A percentile compares a stretch with the other conserved stretches of the same genome.
Conservation (phyloP, 2,797 vertebrate genomes). For the Furcifer pardalis region DNA sequence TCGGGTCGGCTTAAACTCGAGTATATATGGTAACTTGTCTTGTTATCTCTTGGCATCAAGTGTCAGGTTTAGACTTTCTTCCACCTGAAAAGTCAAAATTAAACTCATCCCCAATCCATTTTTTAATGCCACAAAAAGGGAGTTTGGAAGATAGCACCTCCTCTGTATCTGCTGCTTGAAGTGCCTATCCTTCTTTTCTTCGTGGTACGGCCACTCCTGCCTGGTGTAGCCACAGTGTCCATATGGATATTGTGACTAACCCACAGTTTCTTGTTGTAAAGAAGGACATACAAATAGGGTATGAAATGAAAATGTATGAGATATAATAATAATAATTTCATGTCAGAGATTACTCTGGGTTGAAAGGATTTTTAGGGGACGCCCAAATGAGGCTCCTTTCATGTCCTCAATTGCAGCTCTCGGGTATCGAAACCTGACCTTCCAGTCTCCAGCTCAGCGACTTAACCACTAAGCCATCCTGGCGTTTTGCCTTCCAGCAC, state of each 20-base stretch:
- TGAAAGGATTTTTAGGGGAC: no score
- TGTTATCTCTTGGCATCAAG: conserved; percentile 19
- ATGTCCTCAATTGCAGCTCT: no score
- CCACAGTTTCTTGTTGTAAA: not conserved
- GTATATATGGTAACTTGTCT: no score
- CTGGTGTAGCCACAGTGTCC: not conserved
- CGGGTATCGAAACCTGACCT: no score
- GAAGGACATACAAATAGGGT: not conserved
- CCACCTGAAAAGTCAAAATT: not conserved
- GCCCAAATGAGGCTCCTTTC: no score
- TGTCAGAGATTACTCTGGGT: no score
- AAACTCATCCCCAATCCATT: not conserved
- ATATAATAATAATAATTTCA: no score
- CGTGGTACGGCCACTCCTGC: not conserved
- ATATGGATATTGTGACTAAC: not conserved
- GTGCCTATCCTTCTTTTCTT: conserved; percentile 5
- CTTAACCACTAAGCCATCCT: no score
- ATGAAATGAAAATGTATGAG: no score
- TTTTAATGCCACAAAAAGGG: conserved; percentile 4
- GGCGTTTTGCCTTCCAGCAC: no score
- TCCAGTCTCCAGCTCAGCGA: no score
- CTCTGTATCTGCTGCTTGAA: not conserved
- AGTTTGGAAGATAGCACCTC: not conserved
- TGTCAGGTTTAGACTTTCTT: not conserved
- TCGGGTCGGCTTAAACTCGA: no score